A percentile compares a stretch with the other conserved stretches of the same genome.
Evolutionary conservation across 2,113 vertebrate species (phyloP).

Genomic region (Corythaeola cristata): DNA sequence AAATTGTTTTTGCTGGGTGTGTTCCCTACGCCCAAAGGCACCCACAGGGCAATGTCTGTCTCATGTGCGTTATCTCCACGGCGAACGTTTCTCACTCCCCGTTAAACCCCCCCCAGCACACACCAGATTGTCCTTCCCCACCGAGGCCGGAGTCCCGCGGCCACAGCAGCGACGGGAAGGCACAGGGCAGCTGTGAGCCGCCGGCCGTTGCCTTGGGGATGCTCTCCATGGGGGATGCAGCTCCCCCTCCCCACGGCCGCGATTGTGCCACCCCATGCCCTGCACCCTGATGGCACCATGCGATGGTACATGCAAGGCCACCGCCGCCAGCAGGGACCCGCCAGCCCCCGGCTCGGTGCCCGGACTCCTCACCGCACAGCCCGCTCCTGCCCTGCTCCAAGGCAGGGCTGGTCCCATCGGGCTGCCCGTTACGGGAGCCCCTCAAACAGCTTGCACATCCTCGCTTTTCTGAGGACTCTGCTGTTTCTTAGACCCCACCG

Average conservation of each 20-base stretch:
- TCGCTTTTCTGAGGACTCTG: neutral
- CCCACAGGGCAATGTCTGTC: neutral
- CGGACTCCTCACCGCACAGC: neutral
- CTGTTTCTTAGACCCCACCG: neutral
- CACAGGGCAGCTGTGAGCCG: fast-evolving
- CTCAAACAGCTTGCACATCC: too few species aligned
- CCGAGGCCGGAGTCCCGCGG: neutral
- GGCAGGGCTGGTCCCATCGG: too few species aligned
- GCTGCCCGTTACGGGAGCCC: neutral
- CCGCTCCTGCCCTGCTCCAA: neutral
- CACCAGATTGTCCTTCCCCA: fast-evolving
- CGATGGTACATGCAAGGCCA: neutral
- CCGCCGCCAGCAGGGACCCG: neutral
- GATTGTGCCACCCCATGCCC: neutral
- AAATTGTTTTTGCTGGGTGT: neutral
- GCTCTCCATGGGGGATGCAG: neutral
- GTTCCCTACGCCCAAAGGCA: neutral
- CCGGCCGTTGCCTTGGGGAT: neutral
- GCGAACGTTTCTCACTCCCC: too few species aligned
- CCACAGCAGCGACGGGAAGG: fast-evolving
- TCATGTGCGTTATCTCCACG: neutral
- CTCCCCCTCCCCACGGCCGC: neutral
- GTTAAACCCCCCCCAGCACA: too few species aligned
- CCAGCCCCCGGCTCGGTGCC: neutral
- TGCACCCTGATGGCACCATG: too few species aligned